Base-by-base conservation (phyloP, 2,797 vertebrate species). In the Acrocephalus scirpaceus region DNA sequence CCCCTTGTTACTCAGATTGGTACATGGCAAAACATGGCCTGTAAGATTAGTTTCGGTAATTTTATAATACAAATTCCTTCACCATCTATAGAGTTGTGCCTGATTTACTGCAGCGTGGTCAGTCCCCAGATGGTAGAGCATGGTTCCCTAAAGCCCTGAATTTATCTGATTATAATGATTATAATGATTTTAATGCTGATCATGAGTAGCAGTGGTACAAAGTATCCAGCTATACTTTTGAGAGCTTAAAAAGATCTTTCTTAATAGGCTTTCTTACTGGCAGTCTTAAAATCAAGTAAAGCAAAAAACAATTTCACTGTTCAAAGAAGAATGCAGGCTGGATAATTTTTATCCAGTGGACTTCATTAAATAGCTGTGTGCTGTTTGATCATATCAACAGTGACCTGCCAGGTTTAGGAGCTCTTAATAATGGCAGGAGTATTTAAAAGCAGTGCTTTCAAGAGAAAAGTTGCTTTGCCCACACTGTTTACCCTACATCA, bases 181-280 rank as follows among this genome's bases (percentile, higher is more conserved):
- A 92, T 53, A 48, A 9, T 47, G 21, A 62, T 70, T 91, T 88
- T 96, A 95, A 95, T 93, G 94, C 95, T 82, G 82, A 92, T 91
- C 95, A 94, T 95, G 92, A 88, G 88, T 64, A 96, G 60, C 73
- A 66, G 65, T 62, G 67, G 82, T 95, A 90, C 86, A 92, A 95
- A 94, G 91, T 90, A 86, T 91, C 57, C 69, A 60, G 69, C 85
- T 89, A 88, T 81, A 86, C 79, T 73, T 73, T 57, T 21, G 85
- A 70, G 87, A 86, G 79, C 85, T 94, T 95, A 93, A 42, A 86
- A 73, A 50, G 36, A 69, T 84, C 66, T 89, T 92, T 93, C 58
- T 75, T 94, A 95, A 91, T 93, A 94, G 66, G 85, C 91, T 97
- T 93, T 93, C 76, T 67, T 92, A 78, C 64, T 0, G 0, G 58